phyloP scores from a whole-genome alignment of 2,888 invertebrate species.

The Dynastes maya region DNA sequence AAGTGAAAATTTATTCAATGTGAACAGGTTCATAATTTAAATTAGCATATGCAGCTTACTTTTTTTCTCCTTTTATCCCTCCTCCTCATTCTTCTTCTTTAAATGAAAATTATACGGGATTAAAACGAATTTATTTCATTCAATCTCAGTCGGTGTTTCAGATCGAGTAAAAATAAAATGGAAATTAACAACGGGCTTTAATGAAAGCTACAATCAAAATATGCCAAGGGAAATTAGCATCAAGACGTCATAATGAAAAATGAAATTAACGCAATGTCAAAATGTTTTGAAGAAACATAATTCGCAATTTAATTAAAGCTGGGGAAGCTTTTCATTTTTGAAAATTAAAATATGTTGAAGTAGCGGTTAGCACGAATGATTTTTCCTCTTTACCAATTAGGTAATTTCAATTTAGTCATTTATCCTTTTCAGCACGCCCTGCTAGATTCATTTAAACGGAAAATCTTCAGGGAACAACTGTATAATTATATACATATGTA shows the following conservation, averaged over 20 bases:
- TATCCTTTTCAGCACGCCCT: not conserved
- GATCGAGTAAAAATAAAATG: no score
- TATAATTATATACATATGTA: conserved; percentile 8
- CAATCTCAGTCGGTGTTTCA: no score
- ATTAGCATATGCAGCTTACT: conserved; percentile 50
- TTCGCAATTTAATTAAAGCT: not conserved
- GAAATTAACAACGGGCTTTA: no score
- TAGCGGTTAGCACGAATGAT: not conserved
- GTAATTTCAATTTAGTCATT: not conserved
- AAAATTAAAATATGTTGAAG: not conserved
- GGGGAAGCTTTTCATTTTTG: not conserved
- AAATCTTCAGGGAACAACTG: conserved; percentile 6
- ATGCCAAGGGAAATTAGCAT: not conserved
- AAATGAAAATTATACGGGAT: not conserved
- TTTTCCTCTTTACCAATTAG: not conserved
- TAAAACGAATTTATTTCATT: not conserved
- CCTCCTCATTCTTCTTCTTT: conserved; percentile 6
- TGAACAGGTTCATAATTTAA: conserved; percentile 48
- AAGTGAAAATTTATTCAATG: conserved; percentile 50
- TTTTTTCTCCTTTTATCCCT: conserved; percentile 11
- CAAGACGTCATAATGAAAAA: conserved; percentile 5
- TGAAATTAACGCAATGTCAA: no score
- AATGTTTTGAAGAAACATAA: not conserved
- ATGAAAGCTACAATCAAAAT: no score
- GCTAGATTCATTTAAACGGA: not conserved